Evolutionary conservation across 1,140 invertebrate genomes (phyloP).

Genomic region (Dolichoris vasculosae): DNA sequence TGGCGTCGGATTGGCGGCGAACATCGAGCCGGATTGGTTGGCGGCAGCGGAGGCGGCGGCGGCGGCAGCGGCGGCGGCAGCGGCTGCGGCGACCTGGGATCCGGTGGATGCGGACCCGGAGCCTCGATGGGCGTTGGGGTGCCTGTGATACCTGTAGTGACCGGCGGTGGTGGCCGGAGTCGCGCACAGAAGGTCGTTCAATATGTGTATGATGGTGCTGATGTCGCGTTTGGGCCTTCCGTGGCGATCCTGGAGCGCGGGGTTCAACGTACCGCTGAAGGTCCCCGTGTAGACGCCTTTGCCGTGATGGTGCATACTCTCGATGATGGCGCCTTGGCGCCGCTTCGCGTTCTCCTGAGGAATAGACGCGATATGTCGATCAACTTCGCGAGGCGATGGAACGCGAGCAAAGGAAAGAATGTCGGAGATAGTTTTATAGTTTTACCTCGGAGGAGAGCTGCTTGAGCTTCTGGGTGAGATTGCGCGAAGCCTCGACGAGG

Average conservation of each 20-base stretch:
- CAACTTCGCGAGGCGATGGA: neutral
- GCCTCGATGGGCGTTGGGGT: slow-evolving; percentile 62
- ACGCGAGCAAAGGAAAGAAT: neutral
- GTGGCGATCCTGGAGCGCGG: slow-evolving; percentile 92
- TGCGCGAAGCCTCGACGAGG: slow-evolving; percentile 90
- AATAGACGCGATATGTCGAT: no score
- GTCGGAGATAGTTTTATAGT: neutral
- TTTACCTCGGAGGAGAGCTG: slow-evolving; percentile 90
- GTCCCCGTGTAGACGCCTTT: slow-evolving; percentile 92
- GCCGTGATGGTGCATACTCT: slow-evolving; percentile 94
- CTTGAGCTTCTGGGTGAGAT: slow-evolving; percentile 92
- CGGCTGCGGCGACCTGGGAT: neutral
- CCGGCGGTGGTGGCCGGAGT: slow-evolving; percentile 78
- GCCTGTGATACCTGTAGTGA: slow-evolving; percentile 67
- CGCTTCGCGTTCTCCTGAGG: slow-evolving; percentile 71
- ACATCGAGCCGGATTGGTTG: neutral
- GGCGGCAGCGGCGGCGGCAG: slow-evolving; percentile 21
- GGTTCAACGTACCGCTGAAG: slow-evolving; percentile 91
- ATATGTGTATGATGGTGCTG: slow-evolving; percentile 94
- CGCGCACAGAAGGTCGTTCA: slow-evolving; percentile 94
- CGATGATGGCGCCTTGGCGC: slow-evolving; percentile 88
- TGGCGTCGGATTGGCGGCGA: neutral
- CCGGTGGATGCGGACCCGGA: slow-evolving; percentile 25
- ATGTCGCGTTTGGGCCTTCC: slow-evolving; percentile 93
- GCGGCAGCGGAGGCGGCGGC: neutral